Percentiles rank a stretch among this genome's conserved stretches.
Evolutionary conservation across 2,113 vertebrate species (phyloP).

Genomic region (Syngnathus scovelli): DNA sequence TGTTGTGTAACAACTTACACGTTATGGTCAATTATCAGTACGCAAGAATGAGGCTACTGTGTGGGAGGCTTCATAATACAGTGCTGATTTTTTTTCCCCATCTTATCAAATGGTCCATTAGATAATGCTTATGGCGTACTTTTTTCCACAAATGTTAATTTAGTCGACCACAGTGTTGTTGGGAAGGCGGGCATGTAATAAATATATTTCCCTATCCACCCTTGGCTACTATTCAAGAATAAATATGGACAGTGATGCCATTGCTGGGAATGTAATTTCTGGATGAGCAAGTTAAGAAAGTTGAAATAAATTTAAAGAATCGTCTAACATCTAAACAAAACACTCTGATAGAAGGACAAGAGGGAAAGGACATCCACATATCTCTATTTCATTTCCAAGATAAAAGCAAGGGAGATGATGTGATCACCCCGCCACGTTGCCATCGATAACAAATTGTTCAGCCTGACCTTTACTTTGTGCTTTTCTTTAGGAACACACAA

Average conservation of each 20-base stretch:
- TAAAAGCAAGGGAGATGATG: constrained; percentile 48
- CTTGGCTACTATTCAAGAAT: too few relatives aligned
- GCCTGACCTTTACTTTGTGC: constrained; percentile 48
- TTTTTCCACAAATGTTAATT: constrained; percentile 7
- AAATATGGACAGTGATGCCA: too few relatives aligned
- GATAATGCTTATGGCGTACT: constrained; percentile 28
- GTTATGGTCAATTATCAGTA: constrained; percentile 41
- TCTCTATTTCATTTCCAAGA: constrained; percentile 41
- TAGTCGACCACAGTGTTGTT: not conserved
- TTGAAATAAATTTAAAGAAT: too few relatives aligned
- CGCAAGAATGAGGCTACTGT: constrained; percentile 24
- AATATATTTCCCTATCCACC: too few relatives aligned
- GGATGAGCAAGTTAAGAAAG: not conserved
- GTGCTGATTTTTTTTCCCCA: constrained; percentile 13
- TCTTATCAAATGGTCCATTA: constrained; percentile 26
- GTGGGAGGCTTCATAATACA: constrained; percentile 34
- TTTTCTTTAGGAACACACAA: constrained; percentile 43
- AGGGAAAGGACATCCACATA: constrained; percentile 31
- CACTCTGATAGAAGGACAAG: constrained; percentile 9
- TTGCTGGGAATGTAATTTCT: too few relatives aligned
- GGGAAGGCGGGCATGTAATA: not conserved
- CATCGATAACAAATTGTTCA: constrained; percentile 31
- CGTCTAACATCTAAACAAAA: not conserved
- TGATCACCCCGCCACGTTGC: constrained; percentile 33
- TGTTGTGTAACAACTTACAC: constrained; percentile 33